Conservation (phyloP, 1,140 invertebrate species). For the Eupristina koningsbergeri region DNA sequence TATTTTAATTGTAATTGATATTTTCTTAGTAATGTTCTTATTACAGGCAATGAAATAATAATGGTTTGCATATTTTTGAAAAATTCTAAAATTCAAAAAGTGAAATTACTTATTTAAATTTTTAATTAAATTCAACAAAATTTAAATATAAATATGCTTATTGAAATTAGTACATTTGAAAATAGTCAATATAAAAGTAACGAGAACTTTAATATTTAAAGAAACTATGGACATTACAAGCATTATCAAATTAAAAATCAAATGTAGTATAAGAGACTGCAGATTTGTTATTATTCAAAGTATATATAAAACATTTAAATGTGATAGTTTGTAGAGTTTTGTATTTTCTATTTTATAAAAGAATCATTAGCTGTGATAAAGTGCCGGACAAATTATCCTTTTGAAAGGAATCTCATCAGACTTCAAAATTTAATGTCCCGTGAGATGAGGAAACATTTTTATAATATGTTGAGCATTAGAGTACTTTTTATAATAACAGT, state of each 20-base stretch:
- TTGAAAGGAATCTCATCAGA: background rate
- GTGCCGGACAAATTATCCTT: conserved; percentile 2
- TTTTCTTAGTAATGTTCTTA: too few species aligned
- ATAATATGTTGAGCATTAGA: background rate
- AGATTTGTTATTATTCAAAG: conserved; percentile 13
- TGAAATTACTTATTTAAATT: background rate
- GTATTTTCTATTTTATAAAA: conserved; percentile 18
- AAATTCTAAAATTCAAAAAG: background rate
- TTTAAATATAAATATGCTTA: background rate
- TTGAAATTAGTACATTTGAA: background rate
- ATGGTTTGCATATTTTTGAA: too few species aligned
- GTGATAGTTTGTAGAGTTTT: background rate
- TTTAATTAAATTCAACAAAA: background rate
- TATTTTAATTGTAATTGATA: too few species aligned
- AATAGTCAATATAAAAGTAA: background rate
- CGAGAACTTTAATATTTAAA: too few species aligned
- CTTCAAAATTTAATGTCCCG: background rate
- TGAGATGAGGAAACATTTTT: background rate
- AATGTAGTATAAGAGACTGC: too few species aligned
- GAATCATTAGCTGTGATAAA: conserved; percentile 17
- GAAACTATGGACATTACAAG: too few species aligned
- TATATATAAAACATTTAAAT: background rate
- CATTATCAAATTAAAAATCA: too few species aligned
- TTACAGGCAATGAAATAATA: too few species aligned
- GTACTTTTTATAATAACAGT: background rate